Conservation (phyloP, 2,888 invertebrate genomes). For the Eudemis profundana region DNA sequence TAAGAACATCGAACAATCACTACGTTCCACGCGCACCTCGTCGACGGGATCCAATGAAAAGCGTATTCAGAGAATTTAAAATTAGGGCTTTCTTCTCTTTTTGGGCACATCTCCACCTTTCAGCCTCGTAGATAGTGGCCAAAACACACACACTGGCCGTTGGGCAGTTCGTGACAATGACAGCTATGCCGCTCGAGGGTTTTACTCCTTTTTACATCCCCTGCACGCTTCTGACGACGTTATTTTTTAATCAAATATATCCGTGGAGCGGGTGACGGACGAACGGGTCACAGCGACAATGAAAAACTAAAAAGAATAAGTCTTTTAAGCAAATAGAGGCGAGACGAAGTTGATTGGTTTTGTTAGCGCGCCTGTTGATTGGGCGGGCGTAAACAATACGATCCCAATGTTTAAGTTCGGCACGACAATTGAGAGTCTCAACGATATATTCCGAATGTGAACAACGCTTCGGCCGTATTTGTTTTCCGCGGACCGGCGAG, state of each 20-base stretch:
- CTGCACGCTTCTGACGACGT: constrained; percentile 80
- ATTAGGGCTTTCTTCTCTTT: constrained; percentile 38
- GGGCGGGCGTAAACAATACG: constrained; percentile 83
- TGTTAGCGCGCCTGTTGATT: constrained; percentile 85
- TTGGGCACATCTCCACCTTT: constrained; percentile 57
- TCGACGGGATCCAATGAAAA: constrained; percentile 32
- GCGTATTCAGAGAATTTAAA: constrained; percentile 41
- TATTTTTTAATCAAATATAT: constrained; percentile 87
- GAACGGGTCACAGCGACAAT: constrained; percentile 82
- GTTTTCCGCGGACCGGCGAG: constrained; percentile 49
- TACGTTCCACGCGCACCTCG: constrained; percentile 5
- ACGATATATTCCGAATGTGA: constrained; percentile 60
- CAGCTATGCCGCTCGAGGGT: constrained; percentile 76
- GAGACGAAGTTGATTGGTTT: constrained; percentile 86
- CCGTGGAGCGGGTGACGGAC: constrained; percentile 82
- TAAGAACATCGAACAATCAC: constrained; percentile 23
- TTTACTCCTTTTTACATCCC: constrained; percentile 77
- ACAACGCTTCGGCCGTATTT: constrained; percentile 60
- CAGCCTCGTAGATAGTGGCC: constrained; percentile 75
- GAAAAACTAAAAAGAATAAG: constrained; percentile 83
- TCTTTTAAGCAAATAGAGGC: constrained; percentile 85
- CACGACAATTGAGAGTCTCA: constrained; percentile 80
- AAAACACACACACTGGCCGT: constrained; percentile 69
- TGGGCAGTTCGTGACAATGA: constrained; percentile 79
- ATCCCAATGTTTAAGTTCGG: constrained; percentile 79